Percentiles rank a stretch among this genome's conserved stretches.
Conservation (phyloP, 2,113 vertebrate genomes). For the Brienomyrus longianalis region DNA sequence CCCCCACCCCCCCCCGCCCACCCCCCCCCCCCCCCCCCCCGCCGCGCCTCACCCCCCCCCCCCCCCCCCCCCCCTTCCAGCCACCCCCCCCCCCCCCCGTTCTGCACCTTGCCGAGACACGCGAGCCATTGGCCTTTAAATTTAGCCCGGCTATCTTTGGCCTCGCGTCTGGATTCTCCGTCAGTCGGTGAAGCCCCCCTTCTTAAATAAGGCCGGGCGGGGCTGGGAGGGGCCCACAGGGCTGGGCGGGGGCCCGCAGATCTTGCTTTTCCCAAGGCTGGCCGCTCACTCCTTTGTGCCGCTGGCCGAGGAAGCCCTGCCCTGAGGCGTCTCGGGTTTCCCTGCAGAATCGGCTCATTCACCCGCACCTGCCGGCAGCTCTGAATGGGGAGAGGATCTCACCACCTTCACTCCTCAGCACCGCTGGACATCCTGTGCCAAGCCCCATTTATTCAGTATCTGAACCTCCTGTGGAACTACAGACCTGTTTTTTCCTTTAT, state of each 20-base stretch:
- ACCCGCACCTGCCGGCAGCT: not conserved
- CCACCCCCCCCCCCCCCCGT: conserved; percentile 33
- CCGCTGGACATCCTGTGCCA: not conserved
- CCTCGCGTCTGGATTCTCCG: conserved; percentile 40
- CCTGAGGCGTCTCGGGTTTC: conserved; percentile 10
- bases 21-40: conserved; percentile 22
- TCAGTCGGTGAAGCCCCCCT: conserved; percentile 35
- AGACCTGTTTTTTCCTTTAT: not conserved
- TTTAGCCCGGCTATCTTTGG: conserved; percentile 37
- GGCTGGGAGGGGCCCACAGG: not conserved
- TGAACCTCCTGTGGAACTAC: not conserved
- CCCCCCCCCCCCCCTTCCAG: conserved; percentile 35
- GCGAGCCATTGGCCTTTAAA: conserved; percentile 41
- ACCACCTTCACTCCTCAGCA: not conserved
- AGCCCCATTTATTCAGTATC: not conserved
- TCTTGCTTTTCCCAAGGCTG: conserved; percentile 4
- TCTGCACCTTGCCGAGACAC: conserved; percentile 32
- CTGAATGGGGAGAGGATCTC: not conserved
- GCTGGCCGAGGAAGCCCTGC: not conserved
- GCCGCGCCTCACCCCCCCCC: conserved; percentile 9
- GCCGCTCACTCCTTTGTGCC: not conserved
- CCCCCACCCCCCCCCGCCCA: conserved; percentile 24
- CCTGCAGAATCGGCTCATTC: conserved; percentile 12
- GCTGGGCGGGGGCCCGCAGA: conserved; percentile 8
- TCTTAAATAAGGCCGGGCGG: conserved; percentile 13